A percentile compares a stretch with the other conserved stretches of the same genome.
Conservation (phyloP, 2,888 invertebrate genomes). For the Allacma fusca region DNA sequence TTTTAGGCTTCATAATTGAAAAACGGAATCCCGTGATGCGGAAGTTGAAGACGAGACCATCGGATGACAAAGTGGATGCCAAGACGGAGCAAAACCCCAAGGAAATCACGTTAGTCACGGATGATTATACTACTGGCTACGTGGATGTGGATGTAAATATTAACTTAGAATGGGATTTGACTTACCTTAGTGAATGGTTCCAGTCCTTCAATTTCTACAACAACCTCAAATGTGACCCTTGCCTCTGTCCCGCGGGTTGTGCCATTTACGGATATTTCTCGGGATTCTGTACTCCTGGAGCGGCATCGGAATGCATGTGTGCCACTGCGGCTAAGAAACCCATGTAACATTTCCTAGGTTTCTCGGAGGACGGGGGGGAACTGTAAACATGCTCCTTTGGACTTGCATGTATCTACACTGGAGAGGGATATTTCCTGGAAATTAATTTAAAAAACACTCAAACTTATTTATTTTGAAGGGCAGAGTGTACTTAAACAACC, state of each 20-base stretch:
- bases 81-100: slow-evolving; percentile 15
- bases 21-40: slow-evolving; percentile 19
- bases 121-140: slow-evolving; percentile 37
- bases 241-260: slow-evolving; percentile 30
- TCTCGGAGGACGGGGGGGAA: no score
- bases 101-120: slow-evolving; percentile 26
- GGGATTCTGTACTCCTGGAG: slow-evolving; percentile 20
- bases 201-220: slow-evolving; percentile 38
- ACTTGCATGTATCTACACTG: no score
- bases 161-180: slow-evolving; percentile 36
- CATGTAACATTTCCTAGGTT: no score
- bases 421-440: no score
- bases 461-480: no score
- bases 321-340: slow-evolving; percentile 25
- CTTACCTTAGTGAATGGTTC: slow-evolving; percentile 29
- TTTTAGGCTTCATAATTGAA: slow-evolving; percentile 32
- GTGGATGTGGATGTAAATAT: slow-evolving; percentile 42
- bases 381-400: no score
- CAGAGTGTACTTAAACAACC: no score
- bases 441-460: no score
- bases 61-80: neutral
- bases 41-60: neutral
- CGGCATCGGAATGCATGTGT: slow-evolving; percentile 31
- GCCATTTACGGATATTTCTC: slow-evolving; percentile 29
- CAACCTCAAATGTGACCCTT: slow-evolving; percentile 36